A percentile compares a stretch with the other conserved stretches of the same genome.
These are phyloP conservation scores for Campoplex capitator DNA, from an alignment of 2,888 invertebrate genomes.

Conservation along the genomic window DNA sequence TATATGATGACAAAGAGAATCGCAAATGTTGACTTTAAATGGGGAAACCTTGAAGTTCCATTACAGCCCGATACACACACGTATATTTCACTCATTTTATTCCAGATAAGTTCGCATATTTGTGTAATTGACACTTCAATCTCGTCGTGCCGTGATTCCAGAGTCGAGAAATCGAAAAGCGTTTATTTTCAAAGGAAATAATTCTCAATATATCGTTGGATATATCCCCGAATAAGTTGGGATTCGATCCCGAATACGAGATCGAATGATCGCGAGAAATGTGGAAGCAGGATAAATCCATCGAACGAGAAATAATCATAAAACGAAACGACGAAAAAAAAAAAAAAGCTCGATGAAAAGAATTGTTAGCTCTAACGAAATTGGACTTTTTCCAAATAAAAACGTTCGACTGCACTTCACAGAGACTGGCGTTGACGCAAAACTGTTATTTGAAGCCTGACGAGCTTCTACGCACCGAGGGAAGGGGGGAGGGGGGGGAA, in stretches of 20 bases:
- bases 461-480: neutral
- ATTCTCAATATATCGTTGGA: neutral
- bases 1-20: conserved; percentile 17
- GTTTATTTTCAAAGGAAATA: neutral
- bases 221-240: neutral
- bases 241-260: neutral
- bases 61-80: conserved; percentile 38
- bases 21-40: conserved; percentile 54
- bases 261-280: neutral
- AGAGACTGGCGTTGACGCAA: conserved; percentile 13
- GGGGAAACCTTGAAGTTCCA: conserved; percentile 61
- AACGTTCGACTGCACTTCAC: neutral
- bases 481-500: neutral
- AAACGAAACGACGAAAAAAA: too few relatives aligned
- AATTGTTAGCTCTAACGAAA: conserved; percentile 21
- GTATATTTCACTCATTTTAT: neutral
- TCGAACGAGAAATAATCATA: neutral
- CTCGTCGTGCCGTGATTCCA: neutral
- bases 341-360: neutral
- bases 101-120: neutral
- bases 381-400: conserved; percentile 28
- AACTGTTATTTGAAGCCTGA: conserved; percentile 46
- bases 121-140: neutral
- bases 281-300: neutral
- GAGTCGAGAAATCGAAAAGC: neutral